Evolutionary conservation across 2,888 invertebrate genomes (phyloP), one percentile per base, ranked within the genome.

Genomic region (Chrysomela aeneicollis): DNA sequence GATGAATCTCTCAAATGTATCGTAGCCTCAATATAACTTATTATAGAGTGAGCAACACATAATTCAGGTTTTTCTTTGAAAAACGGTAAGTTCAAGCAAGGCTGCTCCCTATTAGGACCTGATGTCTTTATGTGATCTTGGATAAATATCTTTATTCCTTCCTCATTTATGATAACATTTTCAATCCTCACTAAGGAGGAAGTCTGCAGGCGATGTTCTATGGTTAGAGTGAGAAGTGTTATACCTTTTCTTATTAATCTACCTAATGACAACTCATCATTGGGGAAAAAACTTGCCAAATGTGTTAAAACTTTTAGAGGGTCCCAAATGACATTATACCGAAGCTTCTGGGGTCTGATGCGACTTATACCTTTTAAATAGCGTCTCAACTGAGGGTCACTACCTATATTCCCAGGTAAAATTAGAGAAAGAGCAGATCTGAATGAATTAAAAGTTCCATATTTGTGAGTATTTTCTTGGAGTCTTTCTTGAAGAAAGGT

Each of bases 271-370:
- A 59, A 18, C 3, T 47, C 52, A 26, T 52, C 53, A 17, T 15
- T 54, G 21, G 32, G 42, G 42, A 42, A 51, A 30, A 32, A 32
- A 15, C 58, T 53, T 12, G 12, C 30, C 30, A 71, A 59, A 58
- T 63, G 64, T 35, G 53, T 22, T 12, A 69, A 47, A 5, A 71
- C 69, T 9, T 53, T 18, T 17, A 18, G 18, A 12, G 76, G 74
- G 51, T 80, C 72, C 76, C 77, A 78, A 0, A 65, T 76, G 8
- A 15, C 12, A 42, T 75, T 63, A 63, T 77, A 73, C 62, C 61
- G 68, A 5, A 70, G 70, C 63, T 49, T 66, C 18, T 53, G 22
- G 18, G 70, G 74, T 46, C 68, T 66, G 47, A 72, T 22, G 12
- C 66, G 68, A 8, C 50, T 58, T 0, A 73, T 59, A 1, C 69